Percentiles rank a stretch among this genome's conserved stretches.
phyloP scores from a whole-genome alignment of 2,113 vertebrate species.

The Alouatta palliata region DNA sequence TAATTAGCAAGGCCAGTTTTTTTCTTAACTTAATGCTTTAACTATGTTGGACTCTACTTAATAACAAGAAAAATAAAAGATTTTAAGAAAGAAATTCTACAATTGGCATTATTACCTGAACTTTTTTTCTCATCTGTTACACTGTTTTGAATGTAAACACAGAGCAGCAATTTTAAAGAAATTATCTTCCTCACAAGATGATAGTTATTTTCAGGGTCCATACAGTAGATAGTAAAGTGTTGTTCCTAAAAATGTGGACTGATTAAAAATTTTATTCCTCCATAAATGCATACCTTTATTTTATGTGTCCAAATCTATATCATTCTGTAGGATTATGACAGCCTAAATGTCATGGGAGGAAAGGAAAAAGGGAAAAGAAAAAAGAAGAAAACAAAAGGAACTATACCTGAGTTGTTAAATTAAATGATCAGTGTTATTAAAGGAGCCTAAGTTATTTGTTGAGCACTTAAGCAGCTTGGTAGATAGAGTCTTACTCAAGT shows the following conservation, averaged over 20 bases:
- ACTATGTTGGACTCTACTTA: not conserved
- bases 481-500: not conserved
- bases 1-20: not conserved
- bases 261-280: not conserved
- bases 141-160: not conserved
- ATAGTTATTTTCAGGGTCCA: not conserved
- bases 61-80: not conserved
- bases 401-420: not conserved
- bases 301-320: not conserved
- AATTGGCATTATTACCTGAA: not conserved
- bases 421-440: not conserved
- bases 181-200: not conserved
- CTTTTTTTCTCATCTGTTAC: not conserved
- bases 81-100: not conserved
- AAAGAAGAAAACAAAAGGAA: not conserved
- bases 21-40: constrained; percentile 15
- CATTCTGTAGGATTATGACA: not conserved
- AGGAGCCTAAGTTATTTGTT: not conserved
- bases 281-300: not conserved
- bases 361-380: not conserved
- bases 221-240: not conserved
- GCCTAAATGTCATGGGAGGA: not conserved
- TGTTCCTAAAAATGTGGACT: not conserved
- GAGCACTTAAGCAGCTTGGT: not conserved
- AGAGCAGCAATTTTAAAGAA: not conserved